phyloP scores from a whole-genome alignment of 2,113 vertebrate genomes.

The Anguilla japonica region DNA sequence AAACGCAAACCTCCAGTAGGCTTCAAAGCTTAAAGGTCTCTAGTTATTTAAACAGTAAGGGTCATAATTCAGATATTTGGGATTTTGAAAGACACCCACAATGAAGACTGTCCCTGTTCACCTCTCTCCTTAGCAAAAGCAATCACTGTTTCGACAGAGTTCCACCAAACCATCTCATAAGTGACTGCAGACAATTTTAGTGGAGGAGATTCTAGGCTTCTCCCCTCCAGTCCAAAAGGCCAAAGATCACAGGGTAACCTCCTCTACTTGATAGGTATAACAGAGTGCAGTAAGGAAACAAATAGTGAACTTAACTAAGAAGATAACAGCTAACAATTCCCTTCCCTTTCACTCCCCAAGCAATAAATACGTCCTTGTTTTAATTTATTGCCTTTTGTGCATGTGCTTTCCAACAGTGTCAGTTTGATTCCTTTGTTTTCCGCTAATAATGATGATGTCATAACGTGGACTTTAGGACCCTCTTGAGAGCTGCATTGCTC shows the following conservation, averaged over 20 bases:
- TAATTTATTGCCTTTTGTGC: neutral
- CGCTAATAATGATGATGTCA: neutral
- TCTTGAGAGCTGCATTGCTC: neutral
- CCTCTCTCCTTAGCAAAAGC: neutral
- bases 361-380: neutral
- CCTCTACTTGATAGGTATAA: neutral
- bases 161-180: neutral
- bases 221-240: neutral
- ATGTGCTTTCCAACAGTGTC: neutral
- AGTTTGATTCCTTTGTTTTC: neutral
- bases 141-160: neutral
- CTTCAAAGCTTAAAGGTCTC: constrained; percentile 41
- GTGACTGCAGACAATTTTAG: neutral
- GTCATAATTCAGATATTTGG: constrained; percentile 53
- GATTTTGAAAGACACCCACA: constrained; percentile 22
- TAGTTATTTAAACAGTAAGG: constrained; percentile 41
- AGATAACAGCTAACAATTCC: neutral
- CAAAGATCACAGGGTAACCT: neutral
- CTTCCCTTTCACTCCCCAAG: neutral
- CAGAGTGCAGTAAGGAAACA: neutral
- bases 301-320: neutral
- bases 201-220: neutral
- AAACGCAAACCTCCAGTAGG: constrained; percentile 35
- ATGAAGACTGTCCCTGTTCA: neutral
- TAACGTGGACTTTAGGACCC: neutral